These are phyloP conservation scores for Harpagifer antarcticus DNA, from an alignment of 2,797 vertebrate genomes.

Conservation along the genomic window DNA sequence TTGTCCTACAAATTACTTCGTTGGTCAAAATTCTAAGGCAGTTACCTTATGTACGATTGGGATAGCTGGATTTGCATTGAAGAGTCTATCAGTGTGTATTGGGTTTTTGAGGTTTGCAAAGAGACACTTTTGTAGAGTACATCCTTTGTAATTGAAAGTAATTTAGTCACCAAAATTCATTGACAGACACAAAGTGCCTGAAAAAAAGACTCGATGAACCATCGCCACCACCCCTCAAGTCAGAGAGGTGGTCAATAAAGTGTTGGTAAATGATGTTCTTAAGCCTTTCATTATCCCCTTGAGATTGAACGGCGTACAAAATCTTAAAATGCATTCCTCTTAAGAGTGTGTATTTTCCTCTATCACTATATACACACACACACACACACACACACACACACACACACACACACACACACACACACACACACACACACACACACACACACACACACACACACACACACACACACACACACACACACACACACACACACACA, in stretches of 20 bases:
- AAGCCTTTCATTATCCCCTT: constrained; percentile 52
- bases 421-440: too few relatives aligned
- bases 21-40: constrained; percentile 50
- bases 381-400: too few relatives aligned
- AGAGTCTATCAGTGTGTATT: constrained; percentile 5
- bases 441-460: too few relatives aligned
- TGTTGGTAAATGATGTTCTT: constrained; percentile 39
- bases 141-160: constrained; percentile 30
- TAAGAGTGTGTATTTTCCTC: constrained; percentile 29
- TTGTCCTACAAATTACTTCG: constrained; percentile 61
- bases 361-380: neutral
- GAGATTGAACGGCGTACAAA: constrained; percentile 47
- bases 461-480: too few relatives aligned
- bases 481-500: too few relatives aligned
- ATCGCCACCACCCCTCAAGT: neutral
- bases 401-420: too few relatives aligned
- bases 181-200: constrained; percentile 26
- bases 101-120: constrained; percentile 8
- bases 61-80: constrained; percentile 25
- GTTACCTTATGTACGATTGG: constrained; percentile 13
- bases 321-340: constrained; percentile 52
- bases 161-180: constrained; percentile 1
- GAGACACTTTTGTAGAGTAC: constrained; percentile 23
- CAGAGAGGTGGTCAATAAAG: constrained; percentile 59
- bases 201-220: constrained; percentile 29